phyloP scores from a whole-genome alignment of 2,888 invertebrate species.

The Quadriops clusia region DNA sequence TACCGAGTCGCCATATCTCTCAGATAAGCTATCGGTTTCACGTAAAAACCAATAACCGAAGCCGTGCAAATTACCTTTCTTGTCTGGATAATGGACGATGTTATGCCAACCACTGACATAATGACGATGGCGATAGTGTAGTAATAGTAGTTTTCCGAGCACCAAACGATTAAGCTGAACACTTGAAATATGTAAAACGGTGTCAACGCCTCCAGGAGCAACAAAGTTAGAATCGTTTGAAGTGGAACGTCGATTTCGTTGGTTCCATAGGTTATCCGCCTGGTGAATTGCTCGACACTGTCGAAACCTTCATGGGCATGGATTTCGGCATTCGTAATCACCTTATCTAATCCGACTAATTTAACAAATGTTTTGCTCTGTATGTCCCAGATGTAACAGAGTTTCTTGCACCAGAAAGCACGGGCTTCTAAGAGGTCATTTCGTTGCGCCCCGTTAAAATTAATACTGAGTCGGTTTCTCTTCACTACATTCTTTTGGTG shows the following conservation, averaged over 20 bases:
- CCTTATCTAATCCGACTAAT: conserved; percentile 61
- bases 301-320: conserved; percentile 49
- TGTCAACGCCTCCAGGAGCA: conserved; percentile 77
- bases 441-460: too few species aligned
- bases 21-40: too few species aligned
- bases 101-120: conserved; percentile 73
- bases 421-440: conserved; percentile 34
- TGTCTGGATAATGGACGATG: conserved; percentile 74
- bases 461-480: neutral
- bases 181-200: conserved; percentile 95
- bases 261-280: conserved; percentile 67
- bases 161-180: conserved; percentile 82
- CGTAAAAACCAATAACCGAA: too few species aligned
- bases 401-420: conserved; percentile 70
- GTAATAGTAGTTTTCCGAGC: conserved; percentile 75
- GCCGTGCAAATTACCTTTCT: conserved; percentile 48
- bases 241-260: conserved; percentile 78
- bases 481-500: too few species aligned
- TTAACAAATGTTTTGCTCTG: conserved; percentile 53
- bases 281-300: conserved; percentile 42
- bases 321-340: conserved; percentile 49
- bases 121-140: conserved; percentile 77
- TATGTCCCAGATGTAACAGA: conserved; percentile 72
- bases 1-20: too few species aligned
- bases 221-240: conserved; percentile 55